Base-by-base conservation (phyloP, 2,113 vertebrate genomes). In the Rana temporaria region DNA sequence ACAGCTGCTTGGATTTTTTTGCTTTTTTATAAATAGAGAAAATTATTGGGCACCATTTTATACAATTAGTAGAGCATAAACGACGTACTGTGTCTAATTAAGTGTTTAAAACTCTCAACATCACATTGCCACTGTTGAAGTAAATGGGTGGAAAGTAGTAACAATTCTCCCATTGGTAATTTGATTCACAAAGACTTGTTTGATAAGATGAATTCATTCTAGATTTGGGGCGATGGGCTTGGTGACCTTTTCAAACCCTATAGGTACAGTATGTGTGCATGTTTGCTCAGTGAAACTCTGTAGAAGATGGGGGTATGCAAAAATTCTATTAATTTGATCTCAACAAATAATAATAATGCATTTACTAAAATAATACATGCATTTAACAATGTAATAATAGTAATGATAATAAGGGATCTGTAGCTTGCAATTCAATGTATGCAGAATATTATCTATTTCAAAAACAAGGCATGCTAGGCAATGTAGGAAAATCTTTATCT, bases 11-110 rank as follows among this genome's bases (percentile, higher is more conserved):
- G 78, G 88, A 80, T 84, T 87, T 90, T 79, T 69, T 78, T 38
- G 2, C 34, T 24, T 81, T 73, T 84, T 71, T 87, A 88, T 87
- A 85, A 85, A 86, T 87, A 80, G 85, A 86, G 83, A 85, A 80
- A 90, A 91, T 89, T 88, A 90, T 84, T 85, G 85, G 88, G 88
- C 85, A 83, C 83, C 85, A 89, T 89, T 89, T 90, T 90, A 77
- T 88, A 52, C 86, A 89, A 92, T 92, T 90, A 88, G 89, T 88
- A 87, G 89, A 89, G 87, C 89, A 90, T 90, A 91, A 90, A 90
- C 89, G 87, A 91, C 73, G 83, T 88, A 87, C 77, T 87, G 71
- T 67, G 86, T 87, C 88, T 88, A 91, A 90, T 90, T 90, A 88
- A 89, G 88, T 87, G 86, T 90, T 90, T 89, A 88, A 89, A 87